These are phyloP conservation scores for Trichacis sp. DNA, from an alignment of 2,888 invertebrate species.

Conservation along the genomic window DNA sequence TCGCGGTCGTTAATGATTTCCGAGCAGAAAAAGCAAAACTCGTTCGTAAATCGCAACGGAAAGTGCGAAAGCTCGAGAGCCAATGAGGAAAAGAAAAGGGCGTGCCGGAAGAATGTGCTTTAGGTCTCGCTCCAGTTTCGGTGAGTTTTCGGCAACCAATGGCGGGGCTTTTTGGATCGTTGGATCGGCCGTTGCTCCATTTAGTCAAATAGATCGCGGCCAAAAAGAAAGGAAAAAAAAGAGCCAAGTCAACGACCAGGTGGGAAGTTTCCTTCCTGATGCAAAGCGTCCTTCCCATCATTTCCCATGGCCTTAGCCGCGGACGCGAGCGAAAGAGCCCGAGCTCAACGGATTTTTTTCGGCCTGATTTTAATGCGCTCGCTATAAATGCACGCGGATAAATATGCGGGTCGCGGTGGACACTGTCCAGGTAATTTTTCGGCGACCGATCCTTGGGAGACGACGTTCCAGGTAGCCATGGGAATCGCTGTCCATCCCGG, in stretches of 20 bases:
- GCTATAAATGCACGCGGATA: not conserved
- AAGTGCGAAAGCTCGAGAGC: conserved; percentile 14
- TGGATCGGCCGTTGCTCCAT: conserved; percentile 35
- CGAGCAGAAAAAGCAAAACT: too few species aligned
- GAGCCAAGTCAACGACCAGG: conserved; percentile 35
- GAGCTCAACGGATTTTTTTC: conserved; percentile 63
- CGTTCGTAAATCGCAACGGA: not conserved
- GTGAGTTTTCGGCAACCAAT: not conserved
- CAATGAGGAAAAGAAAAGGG: conserved; percentile 1
- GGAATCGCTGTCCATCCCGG: conserved; percentile 1
- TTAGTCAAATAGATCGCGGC: conserved; percentile 39
- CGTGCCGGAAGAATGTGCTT: conserved; percentile 18
- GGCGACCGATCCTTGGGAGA: not conserved
- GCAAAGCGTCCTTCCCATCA: not conserved
- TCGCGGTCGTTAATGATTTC: too few species aligned
- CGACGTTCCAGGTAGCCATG: not conserved
- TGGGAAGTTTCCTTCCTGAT: conserved; percentile 20
- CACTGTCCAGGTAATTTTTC: conserved; percentile 46
- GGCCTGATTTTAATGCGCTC: conserved; percentile 64
- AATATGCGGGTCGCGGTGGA: conserved; percentile 36
- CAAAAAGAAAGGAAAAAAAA: conserved; percentile 18
- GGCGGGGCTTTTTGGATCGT: too few species aligned
- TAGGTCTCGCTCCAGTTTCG: conserved; percentile 15
- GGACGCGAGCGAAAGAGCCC: conserved; percentile 13
- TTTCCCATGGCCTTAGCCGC: conserved; percentile 2